A percentile compares a stretch with the other conserved stretches of the same genome.
Evolutionary conservation across 2,113 vertebrate genomes (phyloP).

Genomic region (Chaetorhynchus papuensis): DNA sequence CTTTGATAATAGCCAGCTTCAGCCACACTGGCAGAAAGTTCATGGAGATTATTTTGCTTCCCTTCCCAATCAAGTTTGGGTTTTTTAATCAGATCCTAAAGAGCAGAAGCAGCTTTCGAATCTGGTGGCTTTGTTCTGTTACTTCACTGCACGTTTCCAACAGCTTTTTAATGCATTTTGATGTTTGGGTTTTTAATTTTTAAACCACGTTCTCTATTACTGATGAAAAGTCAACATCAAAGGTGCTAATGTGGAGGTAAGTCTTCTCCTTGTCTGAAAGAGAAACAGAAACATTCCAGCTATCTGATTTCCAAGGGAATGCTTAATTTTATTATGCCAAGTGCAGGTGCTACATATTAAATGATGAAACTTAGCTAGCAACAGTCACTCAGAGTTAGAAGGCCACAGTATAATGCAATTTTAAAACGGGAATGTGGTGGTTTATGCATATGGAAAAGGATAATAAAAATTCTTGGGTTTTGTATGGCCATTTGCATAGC

Average conservation of each 20-base stretch:
- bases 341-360: slow-evolving; percentile 26
- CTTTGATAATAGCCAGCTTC: neutral
- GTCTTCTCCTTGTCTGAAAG: slow-evolving; percentile 49
- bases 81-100: neutral
- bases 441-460: slow-evolving; percentile 53
- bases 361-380: slow-evolving; percentile 10
- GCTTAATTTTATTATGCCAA: slow-evolving; percentile 62
- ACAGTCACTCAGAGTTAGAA: slow-evolving; percentile 37
- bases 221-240: slow-evolving; percentile 63
- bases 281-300: slow-evolving; percentile 37
- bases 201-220: slow-evolving; percentile 49
- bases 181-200: slow-evolving; percentile 67
- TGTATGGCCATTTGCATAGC: slow-evolving; percentile 37
- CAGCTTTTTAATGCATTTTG: slow-evolving; percentile 35
- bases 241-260: slow-evolving; percentile 51
- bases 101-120: neutral
- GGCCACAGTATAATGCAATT: slow-evolving; percentile 19
- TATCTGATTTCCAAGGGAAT: slow-evolving; percentile 67
- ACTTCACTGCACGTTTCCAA: neutral
- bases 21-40: neutral
- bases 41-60: neutral
- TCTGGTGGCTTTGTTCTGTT: neutral
- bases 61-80: neutral
- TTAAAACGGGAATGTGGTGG: neutral
- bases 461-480: slow-evolving; percentile 30